Evolutionary conservation across 1,140 invertebrate species (phyloP).

Genomic region (Streblospio benedicti): DNA sequence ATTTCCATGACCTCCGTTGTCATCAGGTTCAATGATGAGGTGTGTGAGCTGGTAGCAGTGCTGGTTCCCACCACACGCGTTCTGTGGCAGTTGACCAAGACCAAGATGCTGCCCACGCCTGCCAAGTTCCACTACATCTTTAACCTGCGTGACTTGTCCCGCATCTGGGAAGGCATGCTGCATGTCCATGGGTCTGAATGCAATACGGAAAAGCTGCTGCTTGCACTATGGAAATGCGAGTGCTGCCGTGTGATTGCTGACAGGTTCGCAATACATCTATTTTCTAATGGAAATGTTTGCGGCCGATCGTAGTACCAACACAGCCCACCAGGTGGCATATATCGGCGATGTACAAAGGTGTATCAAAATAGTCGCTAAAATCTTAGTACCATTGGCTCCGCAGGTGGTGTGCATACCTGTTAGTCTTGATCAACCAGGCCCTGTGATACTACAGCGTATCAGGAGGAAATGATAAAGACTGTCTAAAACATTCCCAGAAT

Average conservation of each 20-base stretch:
- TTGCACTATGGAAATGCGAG: constrained; percentile 85
- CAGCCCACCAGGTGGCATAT: too few species aligned
- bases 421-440: too few species aligned
- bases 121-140: constrained; percentile 97
- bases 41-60: constrained; percentile 59
- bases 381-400: too few species aligned
- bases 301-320: too few species aligned
- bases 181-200: neutral
- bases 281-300: too few species aligned
- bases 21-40: constrained; percentile 30
- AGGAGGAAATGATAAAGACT: too few species aligned
- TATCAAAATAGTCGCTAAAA: too few species aligned
- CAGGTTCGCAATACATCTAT: constrained; percentile 49
- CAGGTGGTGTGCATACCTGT: too few species aligned
- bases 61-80: constrained; percentile 77
- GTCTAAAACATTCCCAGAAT: too few species aligned
- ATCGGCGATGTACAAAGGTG: too few species aligned
- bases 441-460: too few species aligned
- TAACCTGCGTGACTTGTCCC: constrained; percentile 81
- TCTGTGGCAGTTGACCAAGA: constrained; percentile 79
- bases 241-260: constrained; percentile 83
- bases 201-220: neutral
- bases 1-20: neutral
- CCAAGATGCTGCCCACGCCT: constrained; percentile 81
- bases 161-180: constrained; percentile 65